These are phyloP conservation scores for Brachyptera putata DNA, from an alignment of 2,888 invertebrate genomes.

Conservation along the genomic window DNA sequence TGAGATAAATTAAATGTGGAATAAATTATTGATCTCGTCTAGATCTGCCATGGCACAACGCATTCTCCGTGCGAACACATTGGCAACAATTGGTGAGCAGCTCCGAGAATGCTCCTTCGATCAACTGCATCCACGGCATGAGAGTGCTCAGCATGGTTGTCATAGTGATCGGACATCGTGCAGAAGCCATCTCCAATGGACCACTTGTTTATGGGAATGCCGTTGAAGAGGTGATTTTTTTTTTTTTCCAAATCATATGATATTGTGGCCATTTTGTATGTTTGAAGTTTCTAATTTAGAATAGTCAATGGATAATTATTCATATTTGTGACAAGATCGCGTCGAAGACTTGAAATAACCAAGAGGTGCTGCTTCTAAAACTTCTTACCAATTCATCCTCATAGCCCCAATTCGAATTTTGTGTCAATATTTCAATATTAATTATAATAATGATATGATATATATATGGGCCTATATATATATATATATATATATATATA, in stretches of 20 bases:
- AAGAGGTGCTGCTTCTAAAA: too few relatives aligned
- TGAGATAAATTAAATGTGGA: too few relatives aligned
- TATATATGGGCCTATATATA: too few relatives aligned
- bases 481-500: too few relatives aligned
- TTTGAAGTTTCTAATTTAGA: neutral
- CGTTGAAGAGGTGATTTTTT: constrained; percentile 11
- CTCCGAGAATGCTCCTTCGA: too few relatives aligned
- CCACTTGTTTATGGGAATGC: constrained; percentile 22
- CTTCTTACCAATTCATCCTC: too few relatives aligned
- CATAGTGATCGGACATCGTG: constrained; percentile 42
- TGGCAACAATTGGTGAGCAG: constrained; percentile 19
- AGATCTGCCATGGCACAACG: neutral
- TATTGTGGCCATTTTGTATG: neutral
- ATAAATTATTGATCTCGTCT: too few relatives aligned
- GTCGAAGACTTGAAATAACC: neutral
- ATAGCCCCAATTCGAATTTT: too few relatives aligned
- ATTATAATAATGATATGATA: too few relatives aligned
- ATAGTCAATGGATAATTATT: neutral
- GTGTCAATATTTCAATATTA: too few relatives aligned
- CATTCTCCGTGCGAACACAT: constrained; percentile 8
- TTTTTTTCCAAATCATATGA: neutral
- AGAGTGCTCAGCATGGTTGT: constrained; percentile 42
- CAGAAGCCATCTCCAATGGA: constrained; percentile 19
- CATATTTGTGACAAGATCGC: neutral
- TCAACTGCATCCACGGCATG: constrained; percentile 40